Evolutionary conservation across 2,888 invertebrate species (phyloP).

Genomic region (Eledone cirrhosa): DNA sequence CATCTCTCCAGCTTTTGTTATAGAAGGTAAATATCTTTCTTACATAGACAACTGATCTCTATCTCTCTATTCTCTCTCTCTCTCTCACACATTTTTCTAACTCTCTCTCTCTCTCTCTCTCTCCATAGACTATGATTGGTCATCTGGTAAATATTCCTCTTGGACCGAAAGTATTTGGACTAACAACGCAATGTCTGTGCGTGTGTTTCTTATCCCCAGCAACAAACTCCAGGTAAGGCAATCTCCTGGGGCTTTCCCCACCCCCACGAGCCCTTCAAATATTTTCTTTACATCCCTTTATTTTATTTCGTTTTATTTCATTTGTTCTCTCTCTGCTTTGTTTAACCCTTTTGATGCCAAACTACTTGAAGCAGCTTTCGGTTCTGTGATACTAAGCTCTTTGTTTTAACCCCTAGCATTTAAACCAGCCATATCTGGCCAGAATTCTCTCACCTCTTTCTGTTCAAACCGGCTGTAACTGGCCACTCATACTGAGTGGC

Average conservation of each 20-base stretch:
- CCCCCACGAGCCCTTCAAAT: neutral
- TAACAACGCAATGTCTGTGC: slow-evolving; percentile 44
- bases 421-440: too few species aligned
- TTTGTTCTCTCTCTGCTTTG: too few species aligned
- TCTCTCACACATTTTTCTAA: too few species aligned
- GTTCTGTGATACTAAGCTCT: too few species aligned
- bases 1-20: slow-evolving; percentile 54
- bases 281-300: neutral
- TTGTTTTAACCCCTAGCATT: too few species aligned
- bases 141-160: slow-evolving; percentile 54
- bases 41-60: too few species aligned
- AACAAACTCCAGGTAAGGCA: slow-evolving; percentile 52
- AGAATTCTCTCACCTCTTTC: too few species aligned
- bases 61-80: neutral
- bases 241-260: neutral
- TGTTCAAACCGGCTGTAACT: too few species aligned
- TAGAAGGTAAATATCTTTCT: slow-evolving; percentile 44
- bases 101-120: neutral
- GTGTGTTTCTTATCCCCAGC: slow-evolving; percentile 58
- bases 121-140: slow-evolving; percentile 53
- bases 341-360: too few species aligned
- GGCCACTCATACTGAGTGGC: too few species aligned
- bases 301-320: neutral
- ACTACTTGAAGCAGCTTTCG: too few species aligned
- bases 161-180: slow-evolving; percentile 62